phyloP scores from a whole-genome alignment of 2,113 vertebrate genomes.

The Paradoxurus hermaphroditus region DNA sequence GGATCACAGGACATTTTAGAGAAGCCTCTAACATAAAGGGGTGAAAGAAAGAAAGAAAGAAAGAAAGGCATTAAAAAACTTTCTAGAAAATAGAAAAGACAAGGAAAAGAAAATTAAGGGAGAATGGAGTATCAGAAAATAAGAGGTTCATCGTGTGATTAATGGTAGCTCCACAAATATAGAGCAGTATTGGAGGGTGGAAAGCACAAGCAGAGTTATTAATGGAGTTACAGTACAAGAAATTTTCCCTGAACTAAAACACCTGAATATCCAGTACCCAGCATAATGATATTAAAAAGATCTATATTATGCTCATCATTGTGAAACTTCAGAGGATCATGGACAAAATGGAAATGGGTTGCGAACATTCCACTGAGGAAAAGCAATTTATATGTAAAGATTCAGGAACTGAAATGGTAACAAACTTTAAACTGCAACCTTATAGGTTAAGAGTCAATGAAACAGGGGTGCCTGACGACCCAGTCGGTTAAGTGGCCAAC shows the following conservation, averaged over 20 bases:
- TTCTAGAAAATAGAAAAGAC: not conserved
- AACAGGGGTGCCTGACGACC: not conserved
- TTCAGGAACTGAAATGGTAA: not conserved
- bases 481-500: too few relatives aligned
- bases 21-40: not conserved
- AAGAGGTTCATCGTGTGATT: not conserved
- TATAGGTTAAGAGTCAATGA: conserved; percentile 6
- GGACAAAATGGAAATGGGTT: not conserved
- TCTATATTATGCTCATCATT: not conserved
- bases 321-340: not conserved
- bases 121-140: not conserved
- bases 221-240: not conserved
- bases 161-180: not conserved
- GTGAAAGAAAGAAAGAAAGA: not conserved
- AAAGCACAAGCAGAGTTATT: not conserved
- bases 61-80: not conserved
- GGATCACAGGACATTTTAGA: not conserved
- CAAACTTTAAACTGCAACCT: not conserved
- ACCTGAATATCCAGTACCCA: not conserved
- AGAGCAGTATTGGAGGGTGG: not conserved
- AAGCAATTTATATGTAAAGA: conserved; percentile 18
- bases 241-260: not conserved
- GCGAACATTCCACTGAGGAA: not conserved
- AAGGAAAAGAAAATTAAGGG: not conserved
- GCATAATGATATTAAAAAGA: not conserved